Conservation (phyloP, 2,888 invertebrate species). For the Octonoba sinensis region DNA sequence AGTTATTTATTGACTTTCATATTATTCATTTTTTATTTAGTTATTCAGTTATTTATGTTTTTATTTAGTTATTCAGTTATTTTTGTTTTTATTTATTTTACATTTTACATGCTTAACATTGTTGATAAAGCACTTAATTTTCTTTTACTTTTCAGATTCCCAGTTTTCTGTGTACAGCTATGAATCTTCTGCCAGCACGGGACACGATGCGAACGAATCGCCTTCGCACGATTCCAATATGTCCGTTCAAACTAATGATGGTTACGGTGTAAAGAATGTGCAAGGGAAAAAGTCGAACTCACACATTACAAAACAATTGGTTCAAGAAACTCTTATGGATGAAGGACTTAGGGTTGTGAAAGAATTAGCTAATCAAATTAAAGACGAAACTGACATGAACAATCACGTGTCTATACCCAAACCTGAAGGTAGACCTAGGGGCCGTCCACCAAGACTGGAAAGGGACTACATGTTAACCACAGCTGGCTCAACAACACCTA, state of each 20-base stretch:
- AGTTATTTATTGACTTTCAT: too few species aligned
- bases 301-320: constrained; percentile 68
- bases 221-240: constrained; percentile 73
- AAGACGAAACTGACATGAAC: constrained; percentile 66
- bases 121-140: background rate
- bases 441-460: constrained; percentile 65
- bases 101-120: background rate
- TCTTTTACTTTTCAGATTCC: constrained; percentile 74
- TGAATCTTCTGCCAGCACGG: constrained; percentile 71
- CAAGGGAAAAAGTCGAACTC: constrained; percentile 66
- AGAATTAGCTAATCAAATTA: constrained; percentile 68
- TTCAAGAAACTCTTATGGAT: constrained; percentile 72
- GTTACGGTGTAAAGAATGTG: constrained; percentile 44
- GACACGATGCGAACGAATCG: constrained; percentile 74
- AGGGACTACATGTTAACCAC: constrained; percentile 61
- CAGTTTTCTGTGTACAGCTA: constrained; percentile 82
- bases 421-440: constrained; percentile 63
- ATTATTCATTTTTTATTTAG: too few species aligned
- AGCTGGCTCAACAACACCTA: constrained; percentile 56
- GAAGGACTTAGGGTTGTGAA: constrained; percentile 73
- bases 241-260: constrained; percentile 59
- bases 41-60: too few species aligned
- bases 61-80: too few species aligned
- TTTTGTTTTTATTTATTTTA: background rate
- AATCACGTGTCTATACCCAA: constrained; percentile 38